Evolutionary conservation across 2,113 vertebrate species (phyloP).

Genomic region (Hassar affinis): DNA sequence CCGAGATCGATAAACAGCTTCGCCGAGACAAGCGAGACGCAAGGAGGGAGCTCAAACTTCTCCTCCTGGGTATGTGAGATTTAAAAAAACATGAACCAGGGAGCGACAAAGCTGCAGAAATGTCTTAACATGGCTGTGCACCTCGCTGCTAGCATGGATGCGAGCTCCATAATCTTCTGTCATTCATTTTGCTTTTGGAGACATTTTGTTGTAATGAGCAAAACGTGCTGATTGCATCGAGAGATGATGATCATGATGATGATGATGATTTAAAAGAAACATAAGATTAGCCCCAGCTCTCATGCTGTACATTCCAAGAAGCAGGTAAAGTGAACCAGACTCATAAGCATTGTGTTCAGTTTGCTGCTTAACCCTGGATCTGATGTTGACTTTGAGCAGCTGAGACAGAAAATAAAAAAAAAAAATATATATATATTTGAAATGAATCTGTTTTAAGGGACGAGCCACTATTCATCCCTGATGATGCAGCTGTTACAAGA

Average conservation of each 20-base stretch:
- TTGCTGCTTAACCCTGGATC: not conserved
- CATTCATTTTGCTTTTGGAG: not conserved
- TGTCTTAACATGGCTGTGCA: not conserved
- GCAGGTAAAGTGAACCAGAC: not conserved
- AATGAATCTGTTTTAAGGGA: not conserved
- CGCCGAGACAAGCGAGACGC: constrained; percentile 94
- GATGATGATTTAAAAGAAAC: no score
- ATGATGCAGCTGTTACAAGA: not conserved
- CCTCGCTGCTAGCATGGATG: not conserved
- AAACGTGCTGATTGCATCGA: not conserved
- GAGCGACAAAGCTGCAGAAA: constrained; percentile 12
- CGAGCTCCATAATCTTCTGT: not conserved
- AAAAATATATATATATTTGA: not conserved
- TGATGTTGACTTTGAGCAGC: not conserved
- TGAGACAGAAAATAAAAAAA: not conserved
- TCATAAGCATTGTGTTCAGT: not conserved
- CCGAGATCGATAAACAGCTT: constrained; percentile 96
- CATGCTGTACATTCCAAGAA: not conserved
- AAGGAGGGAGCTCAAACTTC: constrained; percentile 89
- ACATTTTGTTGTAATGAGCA: not conserved
- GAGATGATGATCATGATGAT: not conserved
- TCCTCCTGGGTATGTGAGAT: constrained; percentile 60
- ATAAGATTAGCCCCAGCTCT: not conserved
- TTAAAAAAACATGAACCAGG: not conserved
- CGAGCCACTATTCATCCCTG: not conserved